A percentile compares a stretch with the other conserved stretches of the same genome.
Conservation (phyloP, 2,113 vertebrate species). For the Symphodus melops region DNA sequence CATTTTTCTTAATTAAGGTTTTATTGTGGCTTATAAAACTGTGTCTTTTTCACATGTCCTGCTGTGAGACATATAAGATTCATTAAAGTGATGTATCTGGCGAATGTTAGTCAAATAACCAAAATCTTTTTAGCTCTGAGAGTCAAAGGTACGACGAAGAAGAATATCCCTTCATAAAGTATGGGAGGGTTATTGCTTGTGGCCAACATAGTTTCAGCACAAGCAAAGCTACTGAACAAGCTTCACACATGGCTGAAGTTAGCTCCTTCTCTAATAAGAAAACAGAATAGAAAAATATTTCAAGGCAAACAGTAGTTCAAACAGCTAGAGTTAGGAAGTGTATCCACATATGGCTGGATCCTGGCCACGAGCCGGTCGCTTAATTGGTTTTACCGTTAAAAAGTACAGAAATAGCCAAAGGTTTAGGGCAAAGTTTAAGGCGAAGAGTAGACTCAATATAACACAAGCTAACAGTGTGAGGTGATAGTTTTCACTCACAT, state of each 20-base stretch:
- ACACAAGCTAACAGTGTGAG: conserved; percentile 75
- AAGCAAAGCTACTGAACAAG: conserved; percentile 34
- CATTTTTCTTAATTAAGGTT: too few species aligned
- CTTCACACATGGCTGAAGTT: conserved; percentile 55
- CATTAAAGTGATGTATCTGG: too few species aligned
- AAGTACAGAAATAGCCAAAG: conserved; percentile 76
- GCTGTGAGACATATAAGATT: too few species aligned
- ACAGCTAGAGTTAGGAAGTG: conserved; percentile 46
- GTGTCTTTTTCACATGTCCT: too few species aligned
- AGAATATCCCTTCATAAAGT: conserved; percentile 10
- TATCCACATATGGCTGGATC: conserved; percentile 62
- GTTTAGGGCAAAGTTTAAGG: conserved; percentile 80
- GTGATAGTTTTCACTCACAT: conserved; percentile 77
- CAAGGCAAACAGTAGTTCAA: conserved; percentile 49
- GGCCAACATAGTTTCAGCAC: conserved; percentile 27
- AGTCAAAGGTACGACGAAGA: not conserved
- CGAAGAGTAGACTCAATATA: conserved; percentile 65
- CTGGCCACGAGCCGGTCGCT: conserved; percentile 60
- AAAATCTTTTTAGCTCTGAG: not conserved
- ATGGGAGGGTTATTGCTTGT: conserved; percentile 16
- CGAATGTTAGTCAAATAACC: too few species aligned
- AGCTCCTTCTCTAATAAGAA: conserved; percentile 28
- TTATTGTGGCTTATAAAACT: too few species aligned
- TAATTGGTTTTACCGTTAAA: conserved; percentile 78
- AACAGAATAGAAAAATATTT: conserved; percentile 43